Conservation (phyloP, 2,113 vertebrate species). For the Ramphastos sulfuratus region DNA sequence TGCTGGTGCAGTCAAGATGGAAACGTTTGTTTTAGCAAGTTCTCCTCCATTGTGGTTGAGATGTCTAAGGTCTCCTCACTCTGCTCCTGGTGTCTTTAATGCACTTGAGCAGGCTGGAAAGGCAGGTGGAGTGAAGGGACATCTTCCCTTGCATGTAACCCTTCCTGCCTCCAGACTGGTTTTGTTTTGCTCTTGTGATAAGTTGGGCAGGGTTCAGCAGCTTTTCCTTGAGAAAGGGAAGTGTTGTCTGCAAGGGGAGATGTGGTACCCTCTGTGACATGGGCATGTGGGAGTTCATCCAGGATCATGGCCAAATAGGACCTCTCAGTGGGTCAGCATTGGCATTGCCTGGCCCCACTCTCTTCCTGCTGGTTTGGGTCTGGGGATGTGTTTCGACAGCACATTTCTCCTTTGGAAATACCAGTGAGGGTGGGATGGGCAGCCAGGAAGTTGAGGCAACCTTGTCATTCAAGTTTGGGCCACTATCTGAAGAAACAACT, state of each 20-base stretch:
- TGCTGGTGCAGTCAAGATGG: fast-evolving
- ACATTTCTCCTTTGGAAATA: neutral
- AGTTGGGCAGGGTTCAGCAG: neutral
- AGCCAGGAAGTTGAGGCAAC: neutral
- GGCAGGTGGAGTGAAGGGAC: neutral
- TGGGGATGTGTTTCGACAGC: neutral
- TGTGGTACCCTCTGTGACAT: fast-evolving
- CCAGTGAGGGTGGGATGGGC: neutral
- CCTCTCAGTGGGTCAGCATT: neutral
- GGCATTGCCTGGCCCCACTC: neutral
- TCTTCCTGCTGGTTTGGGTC: neutral
- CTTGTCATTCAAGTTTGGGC: neutral
- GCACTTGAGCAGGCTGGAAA: fast-evolving
- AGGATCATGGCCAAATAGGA: neutral
- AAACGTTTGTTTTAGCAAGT: neutral
- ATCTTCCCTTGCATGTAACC: neutral
- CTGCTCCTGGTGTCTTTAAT: neutral
- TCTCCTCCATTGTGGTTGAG: fast-evolving
- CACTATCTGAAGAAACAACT: neutral
- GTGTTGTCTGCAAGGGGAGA: neutral
- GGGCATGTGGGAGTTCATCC: neutral
- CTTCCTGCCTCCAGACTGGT: neutral
- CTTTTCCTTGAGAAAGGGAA: neutral
- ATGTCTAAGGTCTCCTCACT: neutral
- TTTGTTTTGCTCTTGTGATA: neutral